Evolutionary conservation across 2,797 vertebrate species (phyloP).

Genomic region (Nannoperca obscura): DNA sequence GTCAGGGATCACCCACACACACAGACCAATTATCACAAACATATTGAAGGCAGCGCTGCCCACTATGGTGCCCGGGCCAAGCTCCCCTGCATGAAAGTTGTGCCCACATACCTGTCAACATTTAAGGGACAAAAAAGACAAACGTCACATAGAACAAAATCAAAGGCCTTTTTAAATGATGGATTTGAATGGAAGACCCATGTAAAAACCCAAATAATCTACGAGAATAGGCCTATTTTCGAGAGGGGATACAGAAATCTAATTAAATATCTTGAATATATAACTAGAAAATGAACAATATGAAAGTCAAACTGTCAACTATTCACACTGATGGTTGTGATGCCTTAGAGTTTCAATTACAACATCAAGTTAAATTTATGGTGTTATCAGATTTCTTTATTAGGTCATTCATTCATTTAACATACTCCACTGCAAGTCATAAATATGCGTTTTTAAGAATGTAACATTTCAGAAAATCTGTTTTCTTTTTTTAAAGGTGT

Average conservation of each 20-base stretch:
- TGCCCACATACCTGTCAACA: slow-evolving; percentile 89
- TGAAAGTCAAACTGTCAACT: background rate
- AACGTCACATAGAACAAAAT: background rate
- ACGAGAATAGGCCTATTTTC: background rate
- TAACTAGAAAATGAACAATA: background rate
- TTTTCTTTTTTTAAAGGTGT: background rate
- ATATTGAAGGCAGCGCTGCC: slow-evolving; percentile 98
- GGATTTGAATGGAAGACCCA: background rate
- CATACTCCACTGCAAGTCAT: background rate
- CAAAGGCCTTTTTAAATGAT: background rate
- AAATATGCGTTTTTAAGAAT: background rate
- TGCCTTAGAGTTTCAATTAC: background rate
- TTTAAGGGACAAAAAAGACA: slow-evolving; percentile 14
- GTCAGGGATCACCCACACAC: slow-evolving; percentile 91
- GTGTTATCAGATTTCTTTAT: background rate
- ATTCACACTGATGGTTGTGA: background rate
- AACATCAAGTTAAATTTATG: background rate
- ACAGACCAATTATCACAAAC: slow-evolving; percentile 95
- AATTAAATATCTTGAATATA: background rate
- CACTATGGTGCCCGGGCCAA: slow-evolving; percentile 95
- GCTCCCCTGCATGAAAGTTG: slow-evolving; percentile 91
- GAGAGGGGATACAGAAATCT: background rate
- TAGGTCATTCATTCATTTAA: background rate
- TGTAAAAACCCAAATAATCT: background rate
- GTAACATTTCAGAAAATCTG: background rate